Evolutionary conservation across 2,797 vertebrate species (phyloP), one percentile per base, ranked within the genome.

Genomic region (Aphelocoma californica): DNA sequence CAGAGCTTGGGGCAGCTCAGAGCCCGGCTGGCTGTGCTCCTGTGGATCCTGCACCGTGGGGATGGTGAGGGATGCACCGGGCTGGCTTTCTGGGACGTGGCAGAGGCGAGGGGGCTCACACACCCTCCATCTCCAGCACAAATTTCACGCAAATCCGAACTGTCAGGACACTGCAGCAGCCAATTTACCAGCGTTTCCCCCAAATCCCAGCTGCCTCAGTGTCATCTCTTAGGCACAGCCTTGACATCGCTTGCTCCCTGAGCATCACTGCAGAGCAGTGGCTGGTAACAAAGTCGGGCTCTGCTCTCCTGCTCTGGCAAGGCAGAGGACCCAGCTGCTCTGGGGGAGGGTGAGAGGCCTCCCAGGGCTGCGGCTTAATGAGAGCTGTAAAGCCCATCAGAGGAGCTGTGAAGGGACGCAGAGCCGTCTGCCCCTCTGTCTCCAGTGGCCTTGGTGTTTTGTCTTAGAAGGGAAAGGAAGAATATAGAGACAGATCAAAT

Each of bases 11-110:
- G 9, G 45, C 10, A 32, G 69, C 58, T 57, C 57, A 5, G 12
- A n/a, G 6, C 31, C 51, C 4, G 5, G 50, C 50, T 51, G 47
- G 40, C 60, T 1, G 0, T 1, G 42, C 64, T 40, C 12, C 21
- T 2, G 0, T 8, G 20, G 31, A 7, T 36, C 32, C 40, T 9
- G 5, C 79, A 2, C n/a, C 1, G 3, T 2, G 24, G 25, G 31
- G 26, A 4, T 26, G 86, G 14, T 9, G 12, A 44, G 17, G 1
- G n/a, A 11, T 14, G 31, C 31, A 0, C 25, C 0, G 0, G 38
- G 38, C 51, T 67, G 72, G 14, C 50, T 44, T 14, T 40, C 5
- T 0, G 13, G 75, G 51, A 1, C 12, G 0, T 0, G 2, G 34
- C 31, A 34, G 53, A 48, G 53, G 32, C 0, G 13, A 10, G n/a